phyloP scores from a whole-genome alignment of 2,113 vertebrate genomes.

The Amblyopsis rosae region DNA sequence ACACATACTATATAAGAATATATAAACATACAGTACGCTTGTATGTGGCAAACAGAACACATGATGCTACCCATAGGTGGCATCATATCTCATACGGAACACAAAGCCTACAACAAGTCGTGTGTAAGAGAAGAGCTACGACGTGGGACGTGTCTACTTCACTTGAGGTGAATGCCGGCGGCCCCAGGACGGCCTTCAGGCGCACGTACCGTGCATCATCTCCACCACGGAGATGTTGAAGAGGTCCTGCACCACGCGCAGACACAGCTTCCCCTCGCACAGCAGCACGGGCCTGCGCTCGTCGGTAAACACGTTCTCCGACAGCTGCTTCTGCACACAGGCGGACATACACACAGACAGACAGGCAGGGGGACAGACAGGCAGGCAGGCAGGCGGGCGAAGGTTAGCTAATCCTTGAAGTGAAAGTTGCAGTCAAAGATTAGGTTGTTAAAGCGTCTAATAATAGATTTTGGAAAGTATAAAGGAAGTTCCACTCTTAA shows the following conservation, averaged over 20 bases:
- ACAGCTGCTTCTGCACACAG: constrained; percentile 79
- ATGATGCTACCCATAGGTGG: too few species aligned
- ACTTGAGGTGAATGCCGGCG: too few species aligned
- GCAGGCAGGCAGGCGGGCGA: neutral
- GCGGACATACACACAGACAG: neutral
- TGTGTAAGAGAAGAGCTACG: too few species aligned
- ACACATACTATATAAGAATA: too few species aligned
- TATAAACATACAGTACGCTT: too few species aligned
- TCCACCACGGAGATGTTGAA: constrained; percentile 86
- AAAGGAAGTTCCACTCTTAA: neutral
- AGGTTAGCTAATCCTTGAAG: constrained; percentile 2
- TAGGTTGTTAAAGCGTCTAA: constrained; percentile 15
- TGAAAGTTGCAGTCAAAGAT: constrained; percentile 1
- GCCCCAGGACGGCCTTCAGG: neutral
- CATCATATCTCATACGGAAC: too few species aligned
- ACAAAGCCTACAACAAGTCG: too few species aligned
- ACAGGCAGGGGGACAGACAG: neutral
- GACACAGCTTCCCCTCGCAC: constrained; percentile 85
- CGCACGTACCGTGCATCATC: constrained; percentile 88
- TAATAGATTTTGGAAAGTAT: neutral
- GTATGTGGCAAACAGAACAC: too few species aligned
- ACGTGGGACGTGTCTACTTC: too few species aligned
- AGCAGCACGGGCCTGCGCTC: constrained; percentile 85
- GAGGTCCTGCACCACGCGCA: constrained; percentile 82
- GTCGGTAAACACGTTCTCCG: constrained; percentile 78